Evolutionary conservation across 2,888 invertebrate genomes (phyloP).

Genomic region (Bombyx huttoni): DNA sequence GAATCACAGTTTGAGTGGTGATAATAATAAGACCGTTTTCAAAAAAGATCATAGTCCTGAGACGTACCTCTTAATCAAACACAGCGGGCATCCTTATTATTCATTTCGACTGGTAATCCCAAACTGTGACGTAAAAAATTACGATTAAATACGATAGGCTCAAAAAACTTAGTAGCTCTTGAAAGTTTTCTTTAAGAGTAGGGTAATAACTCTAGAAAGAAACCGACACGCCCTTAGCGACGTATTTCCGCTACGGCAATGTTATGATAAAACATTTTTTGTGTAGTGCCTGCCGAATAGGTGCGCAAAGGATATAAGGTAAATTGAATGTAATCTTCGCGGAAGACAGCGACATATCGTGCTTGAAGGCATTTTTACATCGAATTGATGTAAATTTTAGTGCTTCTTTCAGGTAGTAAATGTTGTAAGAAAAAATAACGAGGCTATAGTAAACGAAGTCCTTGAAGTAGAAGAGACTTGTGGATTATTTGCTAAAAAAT

Average conservation of each 20-base stretch:
- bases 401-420: neutral
- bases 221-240: neutral
- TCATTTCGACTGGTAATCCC: neutral
- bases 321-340: neutral
- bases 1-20: too few relatives aligned
- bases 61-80: too few relatives aligned
- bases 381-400: neutral
- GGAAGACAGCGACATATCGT: neutral
- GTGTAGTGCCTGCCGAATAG: neutral
- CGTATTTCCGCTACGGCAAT: neutral
- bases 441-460: too few relatives aligned
- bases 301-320: neutral
- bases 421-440: too few relatives aligned
- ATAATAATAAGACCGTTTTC: too few relatives aligned
- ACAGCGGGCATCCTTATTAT: neutral
- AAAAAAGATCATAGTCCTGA: too few relatives aligned
- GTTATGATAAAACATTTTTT: slow-evolving; percentile 1
- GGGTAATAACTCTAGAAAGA: slow-evolving; percentile 1
- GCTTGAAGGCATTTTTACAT: neutral
- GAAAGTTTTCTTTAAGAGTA: neutral
- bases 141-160: neutral
- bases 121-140: too few relatives aligned
- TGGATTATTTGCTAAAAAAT: too few relatives aligned
- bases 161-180: neutral
- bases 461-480: too few relatives aligned